phyloP scores from a whole-genome alignment of 2,888 invertebrate species.

The Cosmorhoe ocellata region DNA sequence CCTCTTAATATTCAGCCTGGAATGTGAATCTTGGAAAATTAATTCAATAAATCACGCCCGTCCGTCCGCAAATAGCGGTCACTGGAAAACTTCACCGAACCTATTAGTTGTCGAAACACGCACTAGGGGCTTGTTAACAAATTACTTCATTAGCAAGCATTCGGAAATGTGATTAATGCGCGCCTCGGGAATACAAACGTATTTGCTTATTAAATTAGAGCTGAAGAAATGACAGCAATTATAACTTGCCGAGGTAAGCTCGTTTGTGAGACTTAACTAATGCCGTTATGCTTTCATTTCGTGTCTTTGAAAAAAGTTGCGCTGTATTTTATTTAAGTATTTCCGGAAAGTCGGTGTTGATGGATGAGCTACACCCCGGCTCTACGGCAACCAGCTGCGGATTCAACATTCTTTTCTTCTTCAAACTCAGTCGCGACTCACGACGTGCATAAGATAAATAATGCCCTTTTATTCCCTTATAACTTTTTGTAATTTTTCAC shows the following conservation, averaged over 20 bases:
- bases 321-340: constrained; percentile 59
- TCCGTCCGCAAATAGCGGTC: constrained; percentile 60
- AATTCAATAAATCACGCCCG: constrained; percentile 73
- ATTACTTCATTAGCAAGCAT: constrained; percentile 45
- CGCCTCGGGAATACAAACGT: constrained; percentile 29
- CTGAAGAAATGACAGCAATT: constrained; percentile 45
- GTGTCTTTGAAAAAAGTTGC: constrained; percentile 45
- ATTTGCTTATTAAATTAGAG: constrained; percentile 40
- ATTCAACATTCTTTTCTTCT: constrained; percentile 56
- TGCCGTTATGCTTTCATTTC: constrained; percentile 45
- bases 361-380: constrained; percentile 58
- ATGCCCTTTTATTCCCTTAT: constrained; percentile 37
- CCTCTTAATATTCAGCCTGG: constrained; percentile 69
- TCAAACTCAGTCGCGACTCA: constrained; percentile 50
- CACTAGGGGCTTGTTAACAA: constrained; percentile 43
- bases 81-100: constrained; percentile 54
- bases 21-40: constrained; percentile 71
- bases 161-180: constrained; percentile 43
- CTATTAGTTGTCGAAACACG: constrained; percentile 53
- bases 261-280: constrained; percentile 41
- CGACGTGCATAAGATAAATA: constrained; percentile 43
- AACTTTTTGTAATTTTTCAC: constrained; percentile 37
- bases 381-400: constrained; percentile 39
- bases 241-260: constrained; percentile 45
- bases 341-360: constrained; percentile 62